Evolutionary conservation across 2,113 vertebrate genomes (phyloP), one percentile per base, ranked within the genome.

Genomic region (Phainopepla nitens): DNA sequence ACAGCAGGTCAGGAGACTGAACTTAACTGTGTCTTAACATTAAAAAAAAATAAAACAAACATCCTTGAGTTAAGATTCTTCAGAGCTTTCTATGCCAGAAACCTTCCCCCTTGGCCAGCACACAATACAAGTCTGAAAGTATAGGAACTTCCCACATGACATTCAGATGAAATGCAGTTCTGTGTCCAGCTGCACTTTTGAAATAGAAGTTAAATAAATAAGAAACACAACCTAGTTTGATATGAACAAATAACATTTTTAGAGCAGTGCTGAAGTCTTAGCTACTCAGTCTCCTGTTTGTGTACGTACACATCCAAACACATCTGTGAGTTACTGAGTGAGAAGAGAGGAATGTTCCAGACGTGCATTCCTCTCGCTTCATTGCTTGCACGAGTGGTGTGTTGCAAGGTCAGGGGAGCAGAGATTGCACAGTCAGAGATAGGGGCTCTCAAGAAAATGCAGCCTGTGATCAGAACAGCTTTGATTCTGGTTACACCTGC

Each of bases 321-420:
- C 4, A 13, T 25, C 70, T 62, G 29, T 57, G 58, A 76, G 11
- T 18, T 60, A 47, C 41, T 84, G 12, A 54, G 20, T 13, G 41
- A 57, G 51, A 20, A 51, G 28, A 60, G 51, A 60, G 36, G 36
- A 64, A 44, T 4, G 11, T 36, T 66, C 44, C 47, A 61, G 49
- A 29, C 0, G 0, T 28, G 31, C 36, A 6, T 70, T 87, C 31
- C 42, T 62, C 50, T n/a, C n/a, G n/a, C n/a, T n/a, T n/a, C 51
- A 16, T 0, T 42, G 27, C 1, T 1, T 29, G 51, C 60, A 71
- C 36, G 90, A 75, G 21, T 1, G 17, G n/a, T 12, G 15, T 1
- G 0, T 19, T 61, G 21, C 7, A 25, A 81, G 47, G 16, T 31
- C 53, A 45, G 49, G 54, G 53, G 58, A 82, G 64, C 44, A 61